Evolutionary conservation across 1,140 invertebrate species (phyloP).

Genomic region (Aphelinus atriplicis): DNA sequence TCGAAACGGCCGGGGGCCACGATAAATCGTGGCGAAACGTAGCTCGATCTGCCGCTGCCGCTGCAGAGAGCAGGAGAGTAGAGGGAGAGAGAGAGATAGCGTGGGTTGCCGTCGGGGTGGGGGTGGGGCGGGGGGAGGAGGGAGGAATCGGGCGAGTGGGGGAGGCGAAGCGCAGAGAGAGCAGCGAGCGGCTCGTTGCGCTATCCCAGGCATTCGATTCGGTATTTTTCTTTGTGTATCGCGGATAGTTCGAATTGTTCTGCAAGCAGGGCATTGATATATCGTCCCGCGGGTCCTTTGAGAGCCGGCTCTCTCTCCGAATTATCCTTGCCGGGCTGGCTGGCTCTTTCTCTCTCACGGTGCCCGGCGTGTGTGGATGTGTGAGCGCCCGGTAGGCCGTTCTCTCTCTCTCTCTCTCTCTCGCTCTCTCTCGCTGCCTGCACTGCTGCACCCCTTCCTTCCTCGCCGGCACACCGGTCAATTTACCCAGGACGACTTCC

Average conservation of each 20-base stretch:
- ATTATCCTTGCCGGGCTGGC: conserved; percentile 58
- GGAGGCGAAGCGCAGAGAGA: conserved; percentile 41
- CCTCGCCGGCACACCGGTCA: conserved; percentile 38
- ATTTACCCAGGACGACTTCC: conserved; percentile 52
- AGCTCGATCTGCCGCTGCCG: too few species aligned
- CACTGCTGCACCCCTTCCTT: not conserved
- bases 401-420: conserved; percentile 4
- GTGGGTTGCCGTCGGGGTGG: not conserved
- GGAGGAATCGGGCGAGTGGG: conserved; percentile 43
- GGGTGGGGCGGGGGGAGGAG: conserved; percentile 23
- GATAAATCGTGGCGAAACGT: conserved; percentile 25
- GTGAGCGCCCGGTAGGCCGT: not conserved
- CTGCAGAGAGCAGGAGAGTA: too few species aligned
- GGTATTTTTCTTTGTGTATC: conserved; percentile 69
- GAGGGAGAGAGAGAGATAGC: not conserved
- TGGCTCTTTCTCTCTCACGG: conserved; percentile 54
- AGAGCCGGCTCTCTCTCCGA: conserved; percentile 58
- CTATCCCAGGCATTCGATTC: conserved; percentile 67
- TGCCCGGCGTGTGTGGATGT: conserved; percentile 36
- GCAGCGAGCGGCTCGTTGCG: conserved; percentile 48
- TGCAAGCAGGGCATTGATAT: conserved; percentile 67
- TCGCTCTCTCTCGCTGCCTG: not conserved
- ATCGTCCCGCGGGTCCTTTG: conserved; percentile 67
- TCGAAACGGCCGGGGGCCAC: not conserved
- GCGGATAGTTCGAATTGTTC: conserved; percentile 67